Conservation (phyloP, 53 echinoderm and acorn worm genomes). For the Mesocentrotus franciscanus region DNA sequence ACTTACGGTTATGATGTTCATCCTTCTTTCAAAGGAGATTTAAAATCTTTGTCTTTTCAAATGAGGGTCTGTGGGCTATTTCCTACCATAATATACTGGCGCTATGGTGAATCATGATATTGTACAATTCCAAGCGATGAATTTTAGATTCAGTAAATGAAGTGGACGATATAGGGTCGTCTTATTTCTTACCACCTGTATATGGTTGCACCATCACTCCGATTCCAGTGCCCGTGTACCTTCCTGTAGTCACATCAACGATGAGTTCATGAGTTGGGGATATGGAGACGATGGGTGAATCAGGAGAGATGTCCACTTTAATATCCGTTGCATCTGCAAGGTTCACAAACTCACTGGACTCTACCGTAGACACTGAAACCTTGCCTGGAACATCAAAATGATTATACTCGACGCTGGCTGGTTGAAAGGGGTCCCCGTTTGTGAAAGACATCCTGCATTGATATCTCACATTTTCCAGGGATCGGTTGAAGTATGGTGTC, state of each 20-base stretch:
- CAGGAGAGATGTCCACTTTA: neutral
- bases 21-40: no score
- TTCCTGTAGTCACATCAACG: neutral
- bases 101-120: no score
- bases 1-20: neutral
- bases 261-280: neutral
- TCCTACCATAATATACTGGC: no score
- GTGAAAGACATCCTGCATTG: constrained; percentile 41
- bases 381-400: neutral
- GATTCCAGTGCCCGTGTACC: neutral
- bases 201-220: constrained; percentile 38
- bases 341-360: neutral
- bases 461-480: neutral
- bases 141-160: neutral
- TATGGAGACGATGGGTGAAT: neutral
- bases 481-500: constrained; percentile 29
- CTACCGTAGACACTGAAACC: neutral
- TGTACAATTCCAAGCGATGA: neutral
- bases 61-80: no score
- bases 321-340: neutral
- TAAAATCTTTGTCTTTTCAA: no score
- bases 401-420: neutral
- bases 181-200: neutral
- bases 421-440: neutral
- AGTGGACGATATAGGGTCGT: neutral